These are phyloP conservation scores for Drosophila fuyamai DNA, from an alignment of 1,140 invertebrate species.

Conservation along the genomic window DNA sequence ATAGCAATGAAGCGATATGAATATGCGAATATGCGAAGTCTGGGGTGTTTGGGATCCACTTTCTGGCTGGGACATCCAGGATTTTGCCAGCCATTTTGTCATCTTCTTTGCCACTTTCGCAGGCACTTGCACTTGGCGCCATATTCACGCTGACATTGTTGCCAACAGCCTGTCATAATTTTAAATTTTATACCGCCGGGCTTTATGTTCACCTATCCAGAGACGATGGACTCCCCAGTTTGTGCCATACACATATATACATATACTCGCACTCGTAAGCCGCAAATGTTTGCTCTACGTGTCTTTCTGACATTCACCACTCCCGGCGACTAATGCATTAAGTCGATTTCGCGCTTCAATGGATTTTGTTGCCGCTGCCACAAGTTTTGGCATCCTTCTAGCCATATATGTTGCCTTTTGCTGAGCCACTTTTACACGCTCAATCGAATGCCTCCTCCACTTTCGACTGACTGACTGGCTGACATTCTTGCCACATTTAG, in stretches of 20 bases:
- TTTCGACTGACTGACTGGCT: slow-evolving; percentile 29
- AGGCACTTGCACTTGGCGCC: slow-evolving; percentile 22
- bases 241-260: slow-evolving; percentile 1
- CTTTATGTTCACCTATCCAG: slow-evolving; percentile 19
- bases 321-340: slow-evolving; percentile 68
- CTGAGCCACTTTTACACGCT: slow-evolving; percentile 75
- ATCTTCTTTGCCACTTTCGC: slow-evolving; percentile 8
- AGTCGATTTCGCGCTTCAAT: slow-evolving; percentile 78
- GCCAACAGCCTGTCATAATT: slow-evolving; percentile 36
- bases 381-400: slow-evolving; percentile 55
- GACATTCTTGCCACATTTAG: slow-evolving; percentile 42
- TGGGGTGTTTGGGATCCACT: slow-evolving; percentile 10
- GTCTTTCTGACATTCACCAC: slow-evolving; percentile 46
- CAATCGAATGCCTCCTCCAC: slow-evolving; percentile 67
- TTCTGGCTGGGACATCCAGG: slow-evolving; percentile 1
- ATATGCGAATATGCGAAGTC: slow-evolving; percentile 53
- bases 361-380: slow-evolving; percentile 59
- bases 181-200: slow-evolving; percentile 41
- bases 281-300: slow-evolving; percentile 74
- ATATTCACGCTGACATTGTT: slow-evolving; percentile 20
- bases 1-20: slow-evolving; percentile 65
- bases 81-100: slow-evolving; percentile 20
- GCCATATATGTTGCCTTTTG: slow-evolving; percentile 14
- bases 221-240: not conserved
- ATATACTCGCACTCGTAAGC: slow-evolving; percentile 33